These are phyloP conservation scores for Pherbina coryleti DNA, from an alignment of 2,888 invertebrate species.

Conservation along the genomic window DNA sequence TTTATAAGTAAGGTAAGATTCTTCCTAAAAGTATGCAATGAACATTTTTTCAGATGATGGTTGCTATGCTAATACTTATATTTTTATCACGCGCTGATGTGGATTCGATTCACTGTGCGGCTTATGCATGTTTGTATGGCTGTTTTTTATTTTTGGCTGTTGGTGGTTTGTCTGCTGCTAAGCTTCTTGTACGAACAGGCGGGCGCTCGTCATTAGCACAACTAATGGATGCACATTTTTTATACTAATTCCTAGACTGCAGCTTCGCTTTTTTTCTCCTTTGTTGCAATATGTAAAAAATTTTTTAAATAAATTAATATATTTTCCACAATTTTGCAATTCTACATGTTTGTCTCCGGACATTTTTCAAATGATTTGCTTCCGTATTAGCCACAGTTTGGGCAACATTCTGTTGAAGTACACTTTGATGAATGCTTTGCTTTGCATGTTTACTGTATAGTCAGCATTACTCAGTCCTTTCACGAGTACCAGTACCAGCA, in stretches of 20 bases:
- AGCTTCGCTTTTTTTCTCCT: too few relatives aligned
- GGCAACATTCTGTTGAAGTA: not conserved
- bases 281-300: constrained; percentile 4
- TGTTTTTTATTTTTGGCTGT: too few relatives aligned
- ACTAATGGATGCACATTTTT: constrained; percentile 64
- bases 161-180: not conserved
- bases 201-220: constrained; percentile 61
- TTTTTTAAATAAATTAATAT: constrained; percentile 33
- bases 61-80: too few relatives aligned
- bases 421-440: constrained; percentile 18
- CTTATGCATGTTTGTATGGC: not conserved
- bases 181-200: constrained; percentile 48
- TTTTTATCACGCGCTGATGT: too few relatives aligned
- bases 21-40: too few relatives aligned
- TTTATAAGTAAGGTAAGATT: too few relatives aligned
- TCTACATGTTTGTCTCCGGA: not conserved
- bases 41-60: too few relatives aligned
- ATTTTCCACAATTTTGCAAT: constrained; percentile 12
- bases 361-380: not conserved
- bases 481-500: too few relatives aligned
- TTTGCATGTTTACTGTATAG: constrained; percentile 1
- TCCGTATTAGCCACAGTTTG: not conserved
- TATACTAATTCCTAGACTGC: constrained; percentile 38
- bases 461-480: not conserved
- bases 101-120: not conserved